phyloP scores from a whole-genome alignment of 2,797 vertebrate species.

The Naso thynnoides region DNA sequence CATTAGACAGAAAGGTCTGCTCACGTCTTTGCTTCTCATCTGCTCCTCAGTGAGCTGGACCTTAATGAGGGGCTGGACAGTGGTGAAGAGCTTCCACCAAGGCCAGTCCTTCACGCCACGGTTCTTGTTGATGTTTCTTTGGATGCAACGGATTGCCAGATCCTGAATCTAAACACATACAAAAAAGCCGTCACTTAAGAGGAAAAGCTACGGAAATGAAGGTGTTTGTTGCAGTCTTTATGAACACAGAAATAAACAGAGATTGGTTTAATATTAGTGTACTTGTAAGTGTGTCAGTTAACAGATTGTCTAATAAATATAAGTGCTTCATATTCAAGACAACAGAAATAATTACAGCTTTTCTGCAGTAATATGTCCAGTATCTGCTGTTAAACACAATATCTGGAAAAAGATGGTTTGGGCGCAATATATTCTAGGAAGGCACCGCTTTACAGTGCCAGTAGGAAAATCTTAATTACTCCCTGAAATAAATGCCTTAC shows the following conservation, averaged over 20 bases:
- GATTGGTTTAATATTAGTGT: background rate
- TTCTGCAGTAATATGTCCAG: background rate
- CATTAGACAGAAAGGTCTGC: conserved; percentile 52
- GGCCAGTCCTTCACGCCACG: conserved; percentile 95
- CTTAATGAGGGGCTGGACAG: conserved; percentile 94
- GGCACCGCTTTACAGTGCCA: background rate
- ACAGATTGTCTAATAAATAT: background rate
- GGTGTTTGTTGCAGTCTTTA: background rate
- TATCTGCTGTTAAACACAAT: background rate
- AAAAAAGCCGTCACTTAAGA: conserved; percentile 5
- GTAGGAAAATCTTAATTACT: conserved; percentile 27
- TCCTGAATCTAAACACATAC: conserved; percentile 89
- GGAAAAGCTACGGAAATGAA: background rate
- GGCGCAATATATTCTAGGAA: background rate
- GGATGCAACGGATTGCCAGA: conserved; percentile 93
- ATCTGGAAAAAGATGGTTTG: background rate
- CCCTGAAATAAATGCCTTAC: conserved; percentile 25
- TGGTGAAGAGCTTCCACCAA: conserved; percentile 98
- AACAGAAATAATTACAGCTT: background rate
- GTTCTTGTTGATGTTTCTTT: conserved; percentile 90
- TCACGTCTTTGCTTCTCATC: conserved; percentile 93
- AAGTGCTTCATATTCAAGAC: background rate
- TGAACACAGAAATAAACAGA: background rate
- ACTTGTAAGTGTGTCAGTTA: background rate
- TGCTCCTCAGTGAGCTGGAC: conserved; percentile 97